phyloP scores from a whole-genome alignment of 2,797 vertebrate genomes.

The Scarus forsteni region DNA sequence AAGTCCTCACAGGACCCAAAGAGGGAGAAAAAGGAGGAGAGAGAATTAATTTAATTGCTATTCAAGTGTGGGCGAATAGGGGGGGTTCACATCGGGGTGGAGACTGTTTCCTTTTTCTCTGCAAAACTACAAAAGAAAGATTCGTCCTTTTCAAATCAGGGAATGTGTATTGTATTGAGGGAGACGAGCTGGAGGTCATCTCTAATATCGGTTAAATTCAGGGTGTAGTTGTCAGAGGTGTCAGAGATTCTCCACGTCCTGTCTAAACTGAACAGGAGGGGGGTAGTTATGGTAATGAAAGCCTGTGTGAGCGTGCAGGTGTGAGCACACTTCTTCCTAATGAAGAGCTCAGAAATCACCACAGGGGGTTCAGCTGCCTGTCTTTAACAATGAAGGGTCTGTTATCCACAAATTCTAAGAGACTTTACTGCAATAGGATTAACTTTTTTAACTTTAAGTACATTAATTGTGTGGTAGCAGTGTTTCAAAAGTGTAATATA shows the following conservation, averaged over 20 bases:
- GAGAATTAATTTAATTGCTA: conserved; percentile 95
- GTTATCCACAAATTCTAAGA: not conserved
- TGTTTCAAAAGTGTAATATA: not conserved
- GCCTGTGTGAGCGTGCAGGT: conserved; percentile 46
- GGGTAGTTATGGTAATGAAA: conserved; percentile 73
- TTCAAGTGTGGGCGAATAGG: conserved; percentile 85
- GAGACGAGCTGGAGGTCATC: conserved; percentile 84
- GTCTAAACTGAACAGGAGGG: conserved; percentile 62
- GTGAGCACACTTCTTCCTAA: conserved; percentile 50
- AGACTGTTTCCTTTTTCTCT: conserved; percentile 76
- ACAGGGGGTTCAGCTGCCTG: not conserved
- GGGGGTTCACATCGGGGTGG: conserved; percentile 87
- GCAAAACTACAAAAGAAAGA: conserved; percentile 88
- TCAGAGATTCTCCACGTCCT: conserved; percentile 57
- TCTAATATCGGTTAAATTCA: conserved; percentile 81
- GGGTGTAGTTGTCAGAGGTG: conserved; percentile 74
- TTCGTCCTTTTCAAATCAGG: conserved; percentile 85
- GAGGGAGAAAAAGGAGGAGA: conserved; percentile 33
- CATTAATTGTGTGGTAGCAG: not conserved
- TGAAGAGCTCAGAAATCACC: conserved; percentile 59
- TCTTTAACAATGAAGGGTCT: conserved; percentile 13
- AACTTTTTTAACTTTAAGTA: not conserved
- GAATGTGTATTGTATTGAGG: conserved; percentile 88
- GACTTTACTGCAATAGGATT: conserved; percentile 13
- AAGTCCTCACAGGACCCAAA: conserved; percentile 74